phyloP scores from a whole-genome alignment of 2,797 vertebrate genomes.

The Jordanella pulchra region DNA sequence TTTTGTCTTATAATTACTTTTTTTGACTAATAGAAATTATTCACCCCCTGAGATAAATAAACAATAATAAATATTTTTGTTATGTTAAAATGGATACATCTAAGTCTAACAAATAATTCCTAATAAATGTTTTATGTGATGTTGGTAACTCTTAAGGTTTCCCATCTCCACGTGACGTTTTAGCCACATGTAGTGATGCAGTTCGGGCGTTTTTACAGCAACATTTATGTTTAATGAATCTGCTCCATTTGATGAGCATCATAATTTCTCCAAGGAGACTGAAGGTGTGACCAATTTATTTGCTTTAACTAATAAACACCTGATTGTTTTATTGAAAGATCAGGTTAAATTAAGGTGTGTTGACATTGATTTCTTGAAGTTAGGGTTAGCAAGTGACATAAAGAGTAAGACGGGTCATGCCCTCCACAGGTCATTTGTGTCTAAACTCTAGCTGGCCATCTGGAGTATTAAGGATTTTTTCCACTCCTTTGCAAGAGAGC shows the following conservation, averaged over 20 bases:
- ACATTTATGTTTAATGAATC: background rate
- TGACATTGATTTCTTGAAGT: constrained; percentile 1
- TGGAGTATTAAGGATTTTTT: background rate
- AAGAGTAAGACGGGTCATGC: background rate
- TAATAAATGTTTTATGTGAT: background rate
- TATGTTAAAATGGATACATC: background rate
- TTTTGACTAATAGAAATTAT: background rate
- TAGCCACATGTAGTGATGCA: background rate
- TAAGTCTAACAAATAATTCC: background rate
- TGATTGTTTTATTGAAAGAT: background rate
- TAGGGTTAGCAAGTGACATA: background rate
- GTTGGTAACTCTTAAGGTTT: background rate
- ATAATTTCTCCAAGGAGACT: no score
- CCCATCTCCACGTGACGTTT: background rate
- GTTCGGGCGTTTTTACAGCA: background rate
- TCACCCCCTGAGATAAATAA: no score
- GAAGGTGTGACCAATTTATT: background rate
- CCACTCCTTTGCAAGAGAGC: background rate
- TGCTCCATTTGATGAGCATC: background rate
- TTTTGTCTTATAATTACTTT: background rate
- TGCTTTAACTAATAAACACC: background rate
- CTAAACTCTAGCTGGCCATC: background rate
- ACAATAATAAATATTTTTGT: background rate
- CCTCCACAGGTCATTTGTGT: background rate
- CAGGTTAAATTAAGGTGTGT: background rate